A percentile compares a stretch with the other conserved stretches of the same genome.
Conservation (phyloP, 2,888 invertebrate species). For the Camponotus fellah region DNA sequence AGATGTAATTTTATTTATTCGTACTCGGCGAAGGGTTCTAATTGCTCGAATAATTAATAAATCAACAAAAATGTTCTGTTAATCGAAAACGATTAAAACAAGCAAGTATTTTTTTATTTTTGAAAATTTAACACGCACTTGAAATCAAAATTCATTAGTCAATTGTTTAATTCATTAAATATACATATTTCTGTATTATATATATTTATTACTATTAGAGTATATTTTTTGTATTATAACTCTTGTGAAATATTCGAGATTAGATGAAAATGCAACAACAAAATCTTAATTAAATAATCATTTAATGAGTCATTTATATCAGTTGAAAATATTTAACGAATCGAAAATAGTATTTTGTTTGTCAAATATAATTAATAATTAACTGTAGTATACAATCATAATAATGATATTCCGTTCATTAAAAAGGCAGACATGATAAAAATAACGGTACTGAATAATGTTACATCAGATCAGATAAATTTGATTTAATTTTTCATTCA, state of each 20-base stretch:
- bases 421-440: neutral
- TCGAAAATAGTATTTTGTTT: neutral
- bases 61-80: neutral
- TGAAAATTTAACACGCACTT: neutral
- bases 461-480: neutral
- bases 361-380: neutral
- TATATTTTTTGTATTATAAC: neutral
- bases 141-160: neutral
- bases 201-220: neutral
- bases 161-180: neutral
- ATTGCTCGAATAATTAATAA: constrained; percentile 13
- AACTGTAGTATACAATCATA: neutral
- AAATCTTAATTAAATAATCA: neutral
- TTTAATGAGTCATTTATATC: neutral
- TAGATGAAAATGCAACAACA: neutral
- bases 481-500: no score
- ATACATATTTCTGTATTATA: neutral
- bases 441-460: constrained; percentile 21
- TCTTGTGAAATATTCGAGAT: neutral
- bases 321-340: neutral
- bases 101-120: neutral
- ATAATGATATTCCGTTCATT: constrained; percentile 2
- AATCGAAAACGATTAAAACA: neutral
- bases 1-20: constrained; percentile 22
- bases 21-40: neutral